Evolutionary conservation across 2,113 vertebrate genomes (phyloP), one percentile per base, ranked within the genome.

Genomic region (Scomber scombrus): DNA sequence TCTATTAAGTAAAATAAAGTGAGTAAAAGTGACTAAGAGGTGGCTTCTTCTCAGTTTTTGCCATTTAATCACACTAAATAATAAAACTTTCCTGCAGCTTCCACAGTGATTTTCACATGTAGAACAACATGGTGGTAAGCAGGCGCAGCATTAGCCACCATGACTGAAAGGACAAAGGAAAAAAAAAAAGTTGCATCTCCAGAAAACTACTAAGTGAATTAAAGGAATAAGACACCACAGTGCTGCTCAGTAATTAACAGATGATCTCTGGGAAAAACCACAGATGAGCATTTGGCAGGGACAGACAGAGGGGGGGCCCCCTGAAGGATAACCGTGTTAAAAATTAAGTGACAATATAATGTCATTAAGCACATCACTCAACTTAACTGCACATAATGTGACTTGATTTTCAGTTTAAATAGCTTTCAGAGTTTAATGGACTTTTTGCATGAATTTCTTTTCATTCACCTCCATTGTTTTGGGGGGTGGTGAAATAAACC

Each of bases 351-450:
- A 21, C 12, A 3, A 6, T 9, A 14, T 57, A 56, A 79, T 3
- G 7, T 16, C 0, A 29, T 71, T 6, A 43, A 34, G 0, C n/a
- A 49, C 64, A 61, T 81, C 73, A 55, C 55, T 81, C 70, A 68
- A 12, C n/a, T 18, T 56, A 50, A 81, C 7, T 52, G 19, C 46
- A 21, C 11, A 56, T 61, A 70, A 76, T 62, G 40, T 69, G 56
- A 76, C n/a, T 57, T 50, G 23, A 80, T 3, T 43, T 40, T 40
- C 31, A 34, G 23, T 6, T 56, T 40, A 58, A 47, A 45, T 19
- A 31, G 29, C 11, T 46, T 29, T 19, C 8, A 16, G 50, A 40
- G 66, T 13, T 55, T 23, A 66, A 18, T 34, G 6, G 23, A 56
- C 18, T 15, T 26, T 40, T 7, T 26, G 23, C 2, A 3, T 23